These are phyloP conservation scores for Apotomis turbidana DNA, from an alignment of 2,888 invertebrate species.

Conservation along the genomic window DNA sequence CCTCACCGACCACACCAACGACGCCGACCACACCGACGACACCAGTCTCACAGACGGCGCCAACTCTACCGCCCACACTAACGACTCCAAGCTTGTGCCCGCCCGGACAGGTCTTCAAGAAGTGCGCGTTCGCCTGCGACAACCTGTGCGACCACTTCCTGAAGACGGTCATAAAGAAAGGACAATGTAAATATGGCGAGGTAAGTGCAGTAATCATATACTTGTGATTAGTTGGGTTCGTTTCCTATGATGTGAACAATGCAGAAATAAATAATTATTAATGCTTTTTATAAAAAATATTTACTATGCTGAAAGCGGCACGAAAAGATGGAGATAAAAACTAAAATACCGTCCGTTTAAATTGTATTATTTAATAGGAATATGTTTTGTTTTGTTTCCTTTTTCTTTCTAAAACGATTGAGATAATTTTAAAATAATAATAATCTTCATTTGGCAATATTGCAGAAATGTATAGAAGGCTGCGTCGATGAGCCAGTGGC, in stretches of 20 bases:
- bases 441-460: too few species aligned
- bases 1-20: neutral
- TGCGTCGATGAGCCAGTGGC: constrained; percentile 60
- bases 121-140: constrained; percentile 89
- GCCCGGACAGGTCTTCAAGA: constrained; percentile 83
- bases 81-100: constrained; percentile 54
- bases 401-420: too few species aligned
- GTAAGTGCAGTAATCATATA: constrained; percentile 51
- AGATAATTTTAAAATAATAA: too few species aligned
- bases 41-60: neutral
- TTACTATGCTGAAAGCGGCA: too few species aligned
- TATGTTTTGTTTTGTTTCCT: too few species aligned
- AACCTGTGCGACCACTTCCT: constrained; percentile 88
- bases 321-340: too few species aligned
- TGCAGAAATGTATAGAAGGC: constrained; percentile 70
- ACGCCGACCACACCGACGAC: neutral
- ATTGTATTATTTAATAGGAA: too few species aligned
- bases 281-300: too few species aligned
- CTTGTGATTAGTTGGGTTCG: too few species aligned
- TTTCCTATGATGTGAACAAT: too few species aligned
- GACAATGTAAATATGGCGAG: constrained; percentile 71
- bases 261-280: too few species aligned
- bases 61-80: constrained; percentile 19
- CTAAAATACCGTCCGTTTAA: too few species aligned
- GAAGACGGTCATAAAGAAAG: constrained; percentile 64